Conservation (phyloP, 1,140 invertebrate species). For the Bombus waltoni region DNA sequence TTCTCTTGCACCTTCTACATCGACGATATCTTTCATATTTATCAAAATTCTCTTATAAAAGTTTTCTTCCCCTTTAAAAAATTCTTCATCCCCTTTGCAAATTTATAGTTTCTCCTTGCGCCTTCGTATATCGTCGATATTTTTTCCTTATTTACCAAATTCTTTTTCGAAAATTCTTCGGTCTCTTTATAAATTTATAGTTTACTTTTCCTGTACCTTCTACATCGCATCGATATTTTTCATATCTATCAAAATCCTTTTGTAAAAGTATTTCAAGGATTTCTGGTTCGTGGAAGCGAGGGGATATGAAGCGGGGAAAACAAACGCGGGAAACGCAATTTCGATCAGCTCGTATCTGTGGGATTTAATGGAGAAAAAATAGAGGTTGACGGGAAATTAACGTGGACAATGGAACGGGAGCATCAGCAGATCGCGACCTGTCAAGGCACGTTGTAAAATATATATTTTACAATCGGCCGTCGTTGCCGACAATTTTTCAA, state of each 20-base stretch:
- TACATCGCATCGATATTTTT: background rate
- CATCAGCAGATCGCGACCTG: background rate
- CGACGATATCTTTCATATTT: background rate
- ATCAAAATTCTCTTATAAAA: background rate
- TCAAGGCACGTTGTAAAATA: slow-evolving; percentile 12
- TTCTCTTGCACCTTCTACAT: background rate
- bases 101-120: no score
- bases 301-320: background rate
- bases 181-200: background rate
- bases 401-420: slow-evolving; percentile 4
- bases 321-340: background rate
- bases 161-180: background rate
- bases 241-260: background rate
- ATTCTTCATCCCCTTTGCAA: no score
- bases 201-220: background rate
- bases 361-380: background rate
- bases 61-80: background rate
- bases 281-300: no score
- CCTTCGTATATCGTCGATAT: background rate
- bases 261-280: background rate
- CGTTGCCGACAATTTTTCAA: slow-evolving; percentile 29
- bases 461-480: slow-evolving; percentile 33
- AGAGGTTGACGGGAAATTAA: slow-evolving; percentile 9
- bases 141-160: background rate
- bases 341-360: background rate